Percentiles rank a stretch among this genome's conserved stretches.
Evolutionary conservation across 2,888 invertebrate species (phyloP).

Genomic region (Oxytorus armatus): DNA sequence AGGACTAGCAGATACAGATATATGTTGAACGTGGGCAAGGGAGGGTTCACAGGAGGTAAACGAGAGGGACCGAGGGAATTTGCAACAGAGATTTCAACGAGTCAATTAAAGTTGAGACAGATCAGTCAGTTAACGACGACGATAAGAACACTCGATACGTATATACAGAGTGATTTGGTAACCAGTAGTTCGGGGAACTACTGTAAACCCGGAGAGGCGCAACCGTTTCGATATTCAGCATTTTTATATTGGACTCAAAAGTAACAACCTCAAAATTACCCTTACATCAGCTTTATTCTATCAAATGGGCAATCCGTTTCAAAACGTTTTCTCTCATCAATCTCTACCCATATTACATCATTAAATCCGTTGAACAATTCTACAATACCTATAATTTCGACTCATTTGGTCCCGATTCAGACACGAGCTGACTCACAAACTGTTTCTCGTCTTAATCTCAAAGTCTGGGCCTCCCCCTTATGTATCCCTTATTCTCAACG

Average conservation of each 20-base stretch:
- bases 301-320: too few relatives aligned
- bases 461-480: background rate
- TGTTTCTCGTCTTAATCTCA: conserved; percentile 17
- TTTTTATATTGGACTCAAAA: too few relatives aligned
- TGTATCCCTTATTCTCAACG: conserved; percentile 12
- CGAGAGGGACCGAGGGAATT: conserved; percentile 56
- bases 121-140: conserved; percentile 64
- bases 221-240: too few relatives aligned
- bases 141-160: conserved; percentile 19
- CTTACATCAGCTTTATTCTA: too few relatives aligned
- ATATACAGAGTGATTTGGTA: background rate
- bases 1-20: conserved; percentile 31
- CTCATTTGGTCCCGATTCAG: conserved; percentile 37
- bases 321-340: too few relatives aligned
- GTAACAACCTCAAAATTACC: too few relatives aligned
- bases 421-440: background rate
- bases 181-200: too few relatives aligned
- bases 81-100: conserved; percentile 67
- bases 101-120: conserved; percentile 71
- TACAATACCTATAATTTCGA: background rate
- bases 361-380: too few relatives aligned
- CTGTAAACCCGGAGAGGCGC: too few relatives aligned
- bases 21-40: conserved; percentile 6
- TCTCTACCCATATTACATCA: too few relatives aligned
- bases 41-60: conserved; percentile 9